Percentiles rank a stretch among this genome's conserved stretches.
These are phyloP conservation scores for Etheostoma perlongum DNA, from an alignment of 2,797 vertebrate species.

Conservation along the genomic window DNA sequence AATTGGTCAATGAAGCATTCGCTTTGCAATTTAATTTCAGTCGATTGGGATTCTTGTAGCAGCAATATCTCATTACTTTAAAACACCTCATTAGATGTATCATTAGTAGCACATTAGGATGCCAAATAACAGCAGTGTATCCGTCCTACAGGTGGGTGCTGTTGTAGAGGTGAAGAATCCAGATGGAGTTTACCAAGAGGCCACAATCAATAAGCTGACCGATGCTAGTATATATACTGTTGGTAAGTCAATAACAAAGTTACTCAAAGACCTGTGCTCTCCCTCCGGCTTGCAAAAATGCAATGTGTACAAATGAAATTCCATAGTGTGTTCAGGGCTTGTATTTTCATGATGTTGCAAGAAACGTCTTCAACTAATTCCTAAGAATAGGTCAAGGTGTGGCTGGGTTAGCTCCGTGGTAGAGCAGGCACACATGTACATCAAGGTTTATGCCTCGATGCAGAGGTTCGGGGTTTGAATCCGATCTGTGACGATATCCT, in stretches of 20 bases:
- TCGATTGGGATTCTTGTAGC: conserved; percentile 37
- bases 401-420: too few relatives aligned
- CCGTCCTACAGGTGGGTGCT: conserved; percentile 82
- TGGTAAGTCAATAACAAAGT: conserved; percentile 78
- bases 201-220: conserved; percentile 88
- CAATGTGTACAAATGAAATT: conserved; percentile 10
- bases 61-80: conserved; percentile 35
- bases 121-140: conserved; percentile 43
- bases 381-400: not conserved
- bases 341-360: not conserved
- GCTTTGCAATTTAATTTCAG: conserved; percentile 33
- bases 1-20: conserved; percentile 14
- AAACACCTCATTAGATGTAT: conserved; percentile 38
- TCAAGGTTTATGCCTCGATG: too few relatives aligned
- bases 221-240: conserved; percentile 89
- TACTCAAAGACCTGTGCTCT: not conserved
- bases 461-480: too few relatives aligned
- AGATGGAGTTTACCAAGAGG: conserved; percentile 87
- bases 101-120: conserved; percentile 17
- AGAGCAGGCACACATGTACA: too few relatives aligned
- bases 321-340: not conserved
- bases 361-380: not conserved
- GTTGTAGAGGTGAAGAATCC: conserved; percentile 87
- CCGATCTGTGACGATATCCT: too few relatives aligned
- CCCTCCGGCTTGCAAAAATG: not conserved